Conservation (phyloP, 1,140 invertebrate genomes). For the Penaeus indicus region DNA sequence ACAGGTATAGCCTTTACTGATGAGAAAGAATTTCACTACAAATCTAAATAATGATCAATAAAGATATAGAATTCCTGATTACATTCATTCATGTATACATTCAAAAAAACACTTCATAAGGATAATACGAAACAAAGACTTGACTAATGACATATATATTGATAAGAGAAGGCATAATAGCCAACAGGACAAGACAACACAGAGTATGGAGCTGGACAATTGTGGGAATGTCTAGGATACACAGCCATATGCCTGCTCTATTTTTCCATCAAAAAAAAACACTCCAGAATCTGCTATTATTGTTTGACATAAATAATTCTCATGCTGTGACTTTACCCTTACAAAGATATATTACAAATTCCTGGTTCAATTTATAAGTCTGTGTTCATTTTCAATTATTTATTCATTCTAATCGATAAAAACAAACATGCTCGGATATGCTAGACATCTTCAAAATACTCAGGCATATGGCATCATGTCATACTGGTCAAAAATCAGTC, state of each 20-base stretch:
- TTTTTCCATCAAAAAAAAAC: background rate
- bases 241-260: slow-evolving; percentile 61
- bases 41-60: background rate
- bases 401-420: too few relatives aligned
- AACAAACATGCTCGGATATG: too few relatives aligned
- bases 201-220: slow-evolving; percentile 58
- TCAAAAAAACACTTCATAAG: background rate
- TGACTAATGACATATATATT: slow-evolving; percentile 62
- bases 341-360: too few relatives aligned
- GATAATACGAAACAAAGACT: slow-evolving; percentile 21
- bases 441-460: slow-evolving; percentile 15
- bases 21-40: too few relatives aligned
- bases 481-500: slow-evolving; percentile 38
- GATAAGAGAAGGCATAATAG: slow-evolving; percentile 52
- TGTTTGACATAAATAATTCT: too few relatives aligned
- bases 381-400: too few relatives aligned
- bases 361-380: too few relatives aligned
- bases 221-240: slow-evolving; percentile 63
- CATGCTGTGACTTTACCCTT: too few relatives aligned
- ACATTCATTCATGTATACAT: background rate
- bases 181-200: slow-evolving; percentile 63
- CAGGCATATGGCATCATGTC: slow-evolving; percentile 52
- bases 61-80: background rate
- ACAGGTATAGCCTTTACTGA: too few relatives aligned
- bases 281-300: too few relatives aligned